A percentile compares a stretch with the other conserved stretches of the same genome.
phyloP scores from a whole-genome alignment of 2,113 vertebrate species.

The Lathamus discolor region DNA sequence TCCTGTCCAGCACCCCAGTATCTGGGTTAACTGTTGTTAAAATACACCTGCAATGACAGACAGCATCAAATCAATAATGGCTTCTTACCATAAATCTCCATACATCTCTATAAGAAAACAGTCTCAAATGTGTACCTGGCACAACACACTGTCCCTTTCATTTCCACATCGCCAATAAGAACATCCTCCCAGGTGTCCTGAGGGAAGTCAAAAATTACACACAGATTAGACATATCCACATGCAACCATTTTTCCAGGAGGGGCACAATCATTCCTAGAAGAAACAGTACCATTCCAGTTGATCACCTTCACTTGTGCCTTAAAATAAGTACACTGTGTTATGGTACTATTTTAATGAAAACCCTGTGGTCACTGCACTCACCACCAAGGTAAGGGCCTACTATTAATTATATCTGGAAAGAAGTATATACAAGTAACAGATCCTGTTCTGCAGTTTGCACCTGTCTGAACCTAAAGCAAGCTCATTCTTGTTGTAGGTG shows the following conservation, averaged over 20 bases:
- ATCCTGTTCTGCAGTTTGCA: not conserved
- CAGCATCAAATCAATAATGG: not conserved
- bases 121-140: constrained; percentile 78
- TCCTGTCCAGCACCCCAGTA: constrained; percentile 86
- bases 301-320: not conserved
- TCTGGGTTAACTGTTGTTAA: constrained; percentile 92
- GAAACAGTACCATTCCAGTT: not conserved
- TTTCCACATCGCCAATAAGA: constrained; percentile 82
- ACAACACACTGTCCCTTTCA: constrained; percentile 86
- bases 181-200: constrained; percentile 93
- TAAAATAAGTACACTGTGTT: not conserved
- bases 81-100: not conserved
- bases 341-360: not conserved
- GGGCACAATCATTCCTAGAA: not conserved
- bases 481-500: not conserved
- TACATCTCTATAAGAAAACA: not conserved
- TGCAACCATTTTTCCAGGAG: not conserved
- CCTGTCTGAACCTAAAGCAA: not conserved
- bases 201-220: not conserved
- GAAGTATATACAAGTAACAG: not conserved
- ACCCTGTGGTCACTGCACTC: not conserved
- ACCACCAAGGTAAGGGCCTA: not conserved
- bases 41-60: constrained; percentile 81
- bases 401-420: not conserved
- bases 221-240: not conserved